Base-by-base conservation (phyloP, 23 tunicate species). In the Trididemnum miniatum region DNA sequence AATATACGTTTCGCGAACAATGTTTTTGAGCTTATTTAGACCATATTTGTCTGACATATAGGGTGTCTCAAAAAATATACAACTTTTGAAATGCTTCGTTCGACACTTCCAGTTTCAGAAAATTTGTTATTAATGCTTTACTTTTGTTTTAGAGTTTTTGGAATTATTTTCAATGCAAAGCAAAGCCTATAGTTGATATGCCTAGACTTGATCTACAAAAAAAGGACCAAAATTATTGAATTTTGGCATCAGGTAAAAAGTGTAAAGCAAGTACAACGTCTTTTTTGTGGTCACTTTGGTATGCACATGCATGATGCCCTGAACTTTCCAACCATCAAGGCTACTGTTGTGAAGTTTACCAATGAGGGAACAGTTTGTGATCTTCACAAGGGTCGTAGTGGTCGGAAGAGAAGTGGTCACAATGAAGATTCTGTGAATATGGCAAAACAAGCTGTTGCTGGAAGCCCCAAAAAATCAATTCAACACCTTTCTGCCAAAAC, bases 181-280 rank as follows among this genome's bases (percentile, higher is more conserved):
- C 26, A 62, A 62, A 24, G 26, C 28, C 67, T 62, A n/a, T n/a
- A 44, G 54, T 44, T 44, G 15, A 44, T 44, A 44, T 44, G 15
- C 54, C 54, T 44, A 44, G 54, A 44, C 15, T 44, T 44, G 15
- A 44, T 44, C 54, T 44, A 44, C 54, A 44, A 44, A 15, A n/a
- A 44, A 44, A 44, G 54, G 54, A 44, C 54, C 9, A 44, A 44
- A 62, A 62, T 62, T 24, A 24, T 62, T 62, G 26, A 62, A 24
- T 62, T 20, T 62, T 62, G 67, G 67, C 29, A 62, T 24, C 67
- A 62, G 67, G 29, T 24, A 22, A 62, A 44, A 44, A n/a, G 26
- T 62, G 26, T 62, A 22, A 62, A 62, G 67, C 67, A 62, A 24
- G 26, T 62, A 24, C 67, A 62, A 62, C 67, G 29, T 62, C 67